These are phyloP conservation scores for Argyrosomus regius DNA, from an alignment of 2,797 vertebrate genomes.

Conservation along the genomic window DNA sequence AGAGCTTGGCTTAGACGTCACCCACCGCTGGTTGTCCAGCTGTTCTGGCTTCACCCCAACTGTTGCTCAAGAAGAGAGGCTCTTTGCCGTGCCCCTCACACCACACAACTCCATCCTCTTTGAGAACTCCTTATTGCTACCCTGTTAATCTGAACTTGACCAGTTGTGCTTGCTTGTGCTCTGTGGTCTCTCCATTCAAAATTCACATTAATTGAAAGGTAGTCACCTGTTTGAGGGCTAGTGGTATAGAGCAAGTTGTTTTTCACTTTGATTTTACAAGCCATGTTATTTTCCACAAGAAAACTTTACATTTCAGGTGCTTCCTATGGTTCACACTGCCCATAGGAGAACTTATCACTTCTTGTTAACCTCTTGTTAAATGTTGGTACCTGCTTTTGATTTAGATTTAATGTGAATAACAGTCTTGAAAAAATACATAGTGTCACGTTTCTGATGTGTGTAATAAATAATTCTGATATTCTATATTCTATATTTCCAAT, in stretches of 20 bases:
- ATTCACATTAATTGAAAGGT: not conserved
- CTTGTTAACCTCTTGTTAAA: not conserved
- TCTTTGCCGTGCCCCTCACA: not conserved
- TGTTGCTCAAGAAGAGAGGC: constrained; percentile 6
- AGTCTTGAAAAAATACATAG: too few relatives aligned
- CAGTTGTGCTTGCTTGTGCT: not conserved
- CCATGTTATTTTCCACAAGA: not conserved
- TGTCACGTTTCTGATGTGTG: too few relatives aligned
- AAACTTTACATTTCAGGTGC: not conserved
- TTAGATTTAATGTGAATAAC: too few relatives aligned
- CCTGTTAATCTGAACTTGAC: constrained; percentile 10
- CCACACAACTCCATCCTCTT: not conserved
- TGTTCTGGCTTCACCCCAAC: constrained; percentile 21
- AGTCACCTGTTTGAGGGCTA: not conserved
- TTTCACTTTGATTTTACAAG: not conserved
- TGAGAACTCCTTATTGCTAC: not conserved
- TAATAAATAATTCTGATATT: too few relatives aligned
- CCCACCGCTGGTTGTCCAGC: constrained; percentile 29
- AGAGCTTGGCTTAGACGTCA: not conserved
- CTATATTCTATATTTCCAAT: too few relatives aligned
- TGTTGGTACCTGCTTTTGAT: too few relatives aligned
- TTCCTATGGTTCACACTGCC: not conserved
- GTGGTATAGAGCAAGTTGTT: not conserved
- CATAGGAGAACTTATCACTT: not conserved
- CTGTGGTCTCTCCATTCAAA: too few relatives aligned